A percentile compares a stretch with the other conserved stretches of the same genome.
These are phyloP conservation scores for Drosophila stalkeri DNA, from an alignment of 2,888 invertebrate genomes.

Conservation along the genomic window DNA sequence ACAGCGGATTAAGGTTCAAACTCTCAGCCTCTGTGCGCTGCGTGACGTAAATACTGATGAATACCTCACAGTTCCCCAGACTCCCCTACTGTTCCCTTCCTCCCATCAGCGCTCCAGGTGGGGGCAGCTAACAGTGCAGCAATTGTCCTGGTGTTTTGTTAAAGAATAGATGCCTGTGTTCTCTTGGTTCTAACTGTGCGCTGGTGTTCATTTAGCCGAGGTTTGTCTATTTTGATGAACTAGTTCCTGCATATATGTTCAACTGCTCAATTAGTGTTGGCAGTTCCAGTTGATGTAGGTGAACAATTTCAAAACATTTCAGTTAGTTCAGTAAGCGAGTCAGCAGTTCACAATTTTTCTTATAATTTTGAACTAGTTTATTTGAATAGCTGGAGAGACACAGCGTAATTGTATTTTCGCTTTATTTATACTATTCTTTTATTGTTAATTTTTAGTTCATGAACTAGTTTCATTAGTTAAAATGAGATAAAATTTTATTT, in stretches of 20 bases:
- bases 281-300: not conserved
- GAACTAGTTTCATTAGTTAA: not conserved
- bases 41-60: slow-evolving; percentile 79
- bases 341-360: rapidly evolving
- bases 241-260: slow-evolving; percentile 28
- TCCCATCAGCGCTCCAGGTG: slow-evolving; percentile 34
- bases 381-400: not conserved
- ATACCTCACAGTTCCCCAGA: slow-evolving; percentile 51
- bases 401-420: not conserved
- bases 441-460: not conserved
- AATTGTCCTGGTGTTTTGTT: slow-evolving; percentile 65
- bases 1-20: slow-evolving; percentile 19
- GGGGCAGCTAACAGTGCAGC: slow-evolving; percentile 22
- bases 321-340: not conserved
- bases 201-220: slow-evolving; percentile 52
- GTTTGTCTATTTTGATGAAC: slow-evolving; percentile 79
- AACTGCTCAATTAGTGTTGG: not conserved
- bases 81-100: not conserved
- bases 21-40: slow-evolving; percentile 60
- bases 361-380: not conserved
- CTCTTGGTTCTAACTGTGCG: not conserved
- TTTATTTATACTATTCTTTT: not conserved
- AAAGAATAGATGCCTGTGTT: slow-evolving; percentile 50
- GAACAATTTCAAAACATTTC: not conserved
- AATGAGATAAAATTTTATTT: too few species aligned